Percentiles rank a stretch among this genome's conserved stretches.
These are phyloP conservation scores for Chrysopilus asiliformis DNA, from an alignment of 2,888 invertebrate genomes.

Conservation along the genomic window DNA sequence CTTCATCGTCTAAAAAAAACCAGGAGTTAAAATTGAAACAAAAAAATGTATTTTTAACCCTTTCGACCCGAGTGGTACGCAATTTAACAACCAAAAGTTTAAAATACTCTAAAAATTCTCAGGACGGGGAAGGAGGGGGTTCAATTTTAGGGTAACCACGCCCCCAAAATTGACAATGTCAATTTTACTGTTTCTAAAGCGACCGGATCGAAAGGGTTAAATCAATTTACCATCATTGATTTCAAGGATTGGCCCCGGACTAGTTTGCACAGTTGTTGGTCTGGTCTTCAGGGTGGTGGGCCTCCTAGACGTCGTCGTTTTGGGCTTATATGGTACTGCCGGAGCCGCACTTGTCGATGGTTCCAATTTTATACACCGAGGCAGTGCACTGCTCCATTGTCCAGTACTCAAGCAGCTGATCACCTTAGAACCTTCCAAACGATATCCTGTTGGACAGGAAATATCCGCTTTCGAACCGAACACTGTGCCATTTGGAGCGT, in stretches of 20 bases:
- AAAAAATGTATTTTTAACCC: too few species aligned
- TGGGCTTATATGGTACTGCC: slow-evolving; percentile 30
- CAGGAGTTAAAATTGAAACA: too few species aligned
- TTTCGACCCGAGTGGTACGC: too few species aligned
- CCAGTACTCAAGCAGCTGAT: slow-evolving; percentile 63
- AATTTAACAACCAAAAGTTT: too few species aligned
- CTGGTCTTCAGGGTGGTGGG: slow-evolving; percentile 31
- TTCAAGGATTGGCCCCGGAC: slow-evolving; percentile 25
- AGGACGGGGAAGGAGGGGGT: too few species aligned
- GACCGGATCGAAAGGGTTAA: too few species aligned
- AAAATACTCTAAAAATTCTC: too few species aligned
- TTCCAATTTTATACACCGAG: slow-evolving; percentile 57
- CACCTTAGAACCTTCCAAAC: slow-evolving; percentile 50
- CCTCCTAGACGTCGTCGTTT: slow-evolving; percentile 22
- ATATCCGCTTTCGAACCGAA: slow-evolving; percentile 67
- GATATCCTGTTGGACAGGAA: slow-evolving; percentile 54
- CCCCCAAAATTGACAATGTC: too few species aligned
- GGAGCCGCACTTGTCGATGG: slow-evolving; percentile 31
- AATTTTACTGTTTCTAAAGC: too few species aligned
- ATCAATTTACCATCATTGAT: too few species aligned
- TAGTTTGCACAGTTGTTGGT: slow-evolving; percentile 24
- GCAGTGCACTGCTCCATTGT: slow-evolving; percentile 63
- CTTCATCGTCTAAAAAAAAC: slow-evolving; percentile 35
- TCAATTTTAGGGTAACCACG: too few species aligned
- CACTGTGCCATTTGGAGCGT: slow-evolving; percentile 50